A percentile compares a stretch with the other conserved stretches of the same genome.
phyloP scores from a whole-genome alignment of 2,888 invertebrate genomes.

The Ochlodes sylvanus region DNA sequence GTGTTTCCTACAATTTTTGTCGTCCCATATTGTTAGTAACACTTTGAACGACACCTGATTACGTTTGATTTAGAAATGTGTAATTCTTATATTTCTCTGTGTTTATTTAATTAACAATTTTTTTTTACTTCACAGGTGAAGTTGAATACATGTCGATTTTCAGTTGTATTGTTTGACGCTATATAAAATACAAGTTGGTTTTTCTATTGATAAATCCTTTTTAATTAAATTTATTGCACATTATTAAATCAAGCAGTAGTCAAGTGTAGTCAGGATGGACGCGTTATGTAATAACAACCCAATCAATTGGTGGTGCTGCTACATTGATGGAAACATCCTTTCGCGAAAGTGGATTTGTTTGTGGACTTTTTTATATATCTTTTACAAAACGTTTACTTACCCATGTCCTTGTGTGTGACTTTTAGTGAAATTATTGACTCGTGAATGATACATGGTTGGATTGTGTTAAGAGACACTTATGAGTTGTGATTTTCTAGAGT shows the following conservation, averaged over 20 bases:
- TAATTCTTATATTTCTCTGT: background rate
- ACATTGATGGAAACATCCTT: constrained; percentile 41
- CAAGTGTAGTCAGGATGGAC: constrained; percentile 40
- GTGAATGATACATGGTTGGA: background rate
- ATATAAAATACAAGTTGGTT: no score
- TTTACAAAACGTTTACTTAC: constrained; percentile 24
- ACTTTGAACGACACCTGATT: constrained; percentile 1
- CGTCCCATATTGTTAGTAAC: constrained; percentile 9
- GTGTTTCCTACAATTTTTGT: constrained; percentile 1
- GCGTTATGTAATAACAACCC: constrained; percentile 51
- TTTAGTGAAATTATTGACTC: background rate
- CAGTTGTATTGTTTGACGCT: no score
- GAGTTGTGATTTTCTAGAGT: background rate
- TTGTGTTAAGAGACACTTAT: background rate
- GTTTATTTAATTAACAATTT: background rate
- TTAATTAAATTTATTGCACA: background rate
- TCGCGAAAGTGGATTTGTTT: constrained; percentile 15
- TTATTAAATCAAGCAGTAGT: constrained; percentile 15
- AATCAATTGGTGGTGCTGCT: constrained; percentile 59
- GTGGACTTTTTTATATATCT: constrained; percentile 23
- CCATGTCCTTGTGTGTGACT: constrained; percentile 12
- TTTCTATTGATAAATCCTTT: background rate
- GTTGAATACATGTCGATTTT: background rate
- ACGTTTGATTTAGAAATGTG: constrained; percentile 15
- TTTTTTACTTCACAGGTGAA: background rate